Conservation (phyloP, 92 coral and sea anemone species). For the Actinernus sp. region DNA sequence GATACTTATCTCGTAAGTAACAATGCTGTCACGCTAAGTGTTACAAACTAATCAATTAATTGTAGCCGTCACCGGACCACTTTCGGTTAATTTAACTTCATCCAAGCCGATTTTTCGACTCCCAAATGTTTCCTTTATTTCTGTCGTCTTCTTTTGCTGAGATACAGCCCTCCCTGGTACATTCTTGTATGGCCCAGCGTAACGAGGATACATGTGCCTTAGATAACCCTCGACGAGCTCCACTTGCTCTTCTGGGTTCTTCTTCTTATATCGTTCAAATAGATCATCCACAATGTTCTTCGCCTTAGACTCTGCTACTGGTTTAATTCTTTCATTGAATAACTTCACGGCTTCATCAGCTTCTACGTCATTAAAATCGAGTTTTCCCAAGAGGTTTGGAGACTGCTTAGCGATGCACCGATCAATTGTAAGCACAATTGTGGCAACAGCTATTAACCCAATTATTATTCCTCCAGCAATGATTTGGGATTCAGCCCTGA, state of each 20-base stretch:
- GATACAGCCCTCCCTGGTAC: neutral
- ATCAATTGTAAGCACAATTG: conserved; percentile 65
- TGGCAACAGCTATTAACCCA: conserved; percentile 36
- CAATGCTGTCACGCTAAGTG: too few species aligned
- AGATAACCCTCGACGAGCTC: conserved; percentile 44
- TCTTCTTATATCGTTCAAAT: conserved; percentile 56
- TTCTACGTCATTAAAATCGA: conserved; percentile 58
- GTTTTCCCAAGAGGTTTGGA: too few species aligned
- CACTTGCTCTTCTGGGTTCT: conserved; percentile 23
- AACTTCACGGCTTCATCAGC: conserved; percentile 64
- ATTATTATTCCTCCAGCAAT: conserved; percentile 73
- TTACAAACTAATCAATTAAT: too few species aligned
- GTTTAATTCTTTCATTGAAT: conserved; percentile 65
- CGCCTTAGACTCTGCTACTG: conserved; percentile 62
- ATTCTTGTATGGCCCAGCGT: conserved; percentile 18
- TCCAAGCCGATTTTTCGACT: conserved; percentile 4
- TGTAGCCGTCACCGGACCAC: conserved; percentile 10
- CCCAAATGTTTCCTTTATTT: conserved; percentile 5
- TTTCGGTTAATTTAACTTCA: conserved; percentile 21
- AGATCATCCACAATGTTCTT: conserved; percentile 29
- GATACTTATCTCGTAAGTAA: too few species aligned
- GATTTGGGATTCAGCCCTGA: conserved; percentile 58
- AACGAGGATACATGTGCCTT: conserved; percentile 43
- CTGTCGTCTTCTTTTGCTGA: neutral
- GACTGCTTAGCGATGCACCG: conserved; percentile 45